These are phyloP conservation scores for Ptyas mucosa DNA, from an alignment of 2,113 vertebrate genomes.

Conservation along the genomic window DNA sequence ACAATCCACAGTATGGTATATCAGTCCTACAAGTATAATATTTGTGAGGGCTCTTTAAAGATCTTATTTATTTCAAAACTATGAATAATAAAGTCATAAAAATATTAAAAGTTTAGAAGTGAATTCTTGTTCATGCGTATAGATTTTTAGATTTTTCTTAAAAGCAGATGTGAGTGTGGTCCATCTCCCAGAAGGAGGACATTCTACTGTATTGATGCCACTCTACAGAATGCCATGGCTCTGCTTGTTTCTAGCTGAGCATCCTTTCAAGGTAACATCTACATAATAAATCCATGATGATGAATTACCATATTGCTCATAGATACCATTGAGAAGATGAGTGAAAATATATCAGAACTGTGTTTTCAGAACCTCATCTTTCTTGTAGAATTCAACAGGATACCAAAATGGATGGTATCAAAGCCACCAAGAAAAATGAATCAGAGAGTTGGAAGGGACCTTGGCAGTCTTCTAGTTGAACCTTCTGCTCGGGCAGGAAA, in stretches of 20 bases:
- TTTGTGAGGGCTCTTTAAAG: background rate
- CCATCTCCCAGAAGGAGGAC: background rate
- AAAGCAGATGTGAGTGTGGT: background rate
- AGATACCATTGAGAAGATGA: background rate
- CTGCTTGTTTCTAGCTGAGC: background rate
- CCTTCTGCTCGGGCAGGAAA: background rate
- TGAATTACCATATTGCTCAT: background rate
- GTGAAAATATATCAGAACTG: background rate
- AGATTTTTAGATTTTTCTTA: background rate
- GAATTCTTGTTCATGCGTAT: background rate
- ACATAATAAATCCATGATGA: background rate
- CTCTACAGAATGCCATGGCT: background rate
- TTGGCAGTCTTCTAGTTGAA: background rate
- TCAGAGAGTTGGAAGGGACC: background rate
- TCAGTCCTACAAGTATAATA: background rate
- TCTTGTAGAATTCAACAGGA: background rate
- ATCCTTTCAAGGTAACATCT: background rate
- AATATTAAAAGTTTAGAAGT: background rate
- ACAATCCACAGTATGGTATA: background rate
- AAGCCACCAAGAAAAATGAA: background rate
- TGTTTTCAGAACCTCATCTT: background rate
- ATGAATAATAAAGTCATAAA: background rate
- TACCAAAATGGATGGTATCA: background rate
- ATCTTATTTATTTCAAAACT: background rate
- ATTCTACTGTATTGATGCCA: background rate